Conservation (phyloP, 1,140 invertebrate genomes). For the Pygmarrhopalites habei region DNA sequence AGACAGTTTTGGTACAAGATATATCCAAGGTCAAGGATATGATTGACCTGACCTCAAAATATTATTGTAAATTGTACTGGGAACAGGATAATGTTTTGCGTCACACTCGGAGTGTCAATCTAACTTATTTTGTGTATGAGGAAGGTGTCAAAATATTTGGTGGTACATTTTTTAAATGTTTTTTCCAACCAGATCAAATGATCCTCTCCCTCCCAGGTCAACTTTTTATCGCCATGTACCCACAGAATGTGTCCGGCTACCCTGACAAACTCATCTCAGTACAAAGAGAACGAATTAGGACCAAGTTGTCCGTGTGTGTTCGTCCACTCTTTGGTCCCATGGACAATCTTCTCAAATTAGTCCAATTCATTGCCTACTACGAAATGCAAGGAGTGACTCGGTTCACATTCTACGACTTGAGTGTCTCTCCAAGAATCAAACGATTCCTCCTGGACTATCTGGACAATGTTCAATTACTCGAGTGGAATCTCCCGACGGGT, state of each 20-base stretch:
- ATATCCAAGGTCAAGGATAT: conserved; percentile 26
- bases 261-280: conserved; percentile 30
- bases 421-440: conserved; percentile 16
- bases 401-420: conserved; percentile 33
- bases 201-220: neutral
- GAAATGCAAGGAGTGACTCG: conserved; percentile 20
- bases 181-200: neutral
- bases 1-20: neutral
- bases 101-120: neutral
- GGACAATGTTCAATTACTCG: neutral
- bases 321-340: conserved; percentile 35
- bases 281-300: neutral
- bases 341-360: conserved; percentile 22
- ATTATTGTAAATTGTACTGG: conserved; percentile 22
- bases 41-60: conserved; percentile 5
- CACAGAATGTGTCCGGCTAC: conserved; percentile 17
- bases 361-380: conserved; percentile 35
- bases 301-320: conserved; percentile 20
- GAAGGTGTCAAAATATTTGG: conserved; percentile 34
- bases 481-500: conserved; percentile 39
- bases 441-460: conserved; percentile 2
- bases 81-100: neutral
- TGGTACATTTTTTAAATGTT: conserved; percentile 32
- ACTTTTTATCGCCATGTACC: conserved; percentile 25
- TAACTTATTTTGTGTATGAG: conserved; percentile 34